phyloP scores from a whole-genome alignment of 2,113 vertebrate species.

The Lathamus discolor region DNA sequence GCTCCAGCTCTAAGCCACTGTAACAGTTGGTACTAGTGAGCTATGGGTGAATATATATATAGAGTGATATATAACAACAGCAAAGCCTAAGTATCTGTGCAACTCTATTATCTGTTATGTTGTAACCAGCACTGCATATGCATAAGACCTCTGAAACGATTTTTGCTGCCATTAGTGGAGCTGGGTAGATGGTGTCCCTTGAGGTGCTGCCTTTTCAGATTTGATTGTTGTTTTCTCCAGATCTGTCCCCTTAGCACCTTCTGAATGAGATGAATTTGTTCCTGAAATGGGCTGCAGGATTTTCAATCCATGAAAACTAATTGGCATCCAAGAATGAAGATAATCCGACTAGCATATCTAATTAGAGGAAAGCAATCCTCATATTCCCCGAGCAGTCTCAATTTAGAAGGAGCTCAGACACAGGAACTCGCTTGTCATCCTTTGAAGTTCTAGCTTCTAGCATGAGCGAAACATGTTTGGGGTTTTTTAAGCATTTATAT shows the following conservation, averaged over 20 bases:
- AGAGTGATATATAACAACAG: background rate
- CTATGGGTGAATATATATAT: background rate
- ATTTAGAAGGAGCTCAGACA: background rate
- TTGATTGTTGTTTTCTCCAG: background rate
- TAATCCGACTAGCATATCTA: background rate
- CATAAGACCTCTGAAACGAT: background rate
- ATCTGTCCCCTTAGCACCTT: background rate
- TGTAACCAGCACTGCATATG: background rate
- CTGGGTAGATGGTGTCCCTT: background rate
- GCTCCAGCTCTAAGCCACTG: background rate
- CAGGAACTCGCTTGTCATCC: background rate
- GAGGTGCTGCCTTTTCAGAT: background rate
- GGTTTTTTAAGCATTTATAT: background rate
- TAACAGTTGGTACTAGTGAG: background rate
- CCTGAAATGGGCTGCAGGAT: background rate
- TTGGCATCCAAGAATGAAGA: background rate
- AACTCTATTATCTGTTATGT: fast-evolving
- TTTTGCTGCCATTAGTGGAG: background rate
- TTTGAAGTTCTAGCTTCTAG: slow-evolving; percentile 7
- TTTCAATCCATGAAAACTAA: background rate
- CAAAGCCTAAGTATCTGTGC: background rate
- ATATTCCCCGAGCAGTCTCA: background rate
- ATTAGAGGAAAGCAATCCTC: background rate
- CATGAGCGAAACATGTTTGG: background rate
- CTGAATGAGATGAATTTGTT: background rate